These are phyloP conservation scores for Tarsius wallacei DNA, from an alignment of 2,797 vertebrate species.

Conservation along the genomic window DNA sequence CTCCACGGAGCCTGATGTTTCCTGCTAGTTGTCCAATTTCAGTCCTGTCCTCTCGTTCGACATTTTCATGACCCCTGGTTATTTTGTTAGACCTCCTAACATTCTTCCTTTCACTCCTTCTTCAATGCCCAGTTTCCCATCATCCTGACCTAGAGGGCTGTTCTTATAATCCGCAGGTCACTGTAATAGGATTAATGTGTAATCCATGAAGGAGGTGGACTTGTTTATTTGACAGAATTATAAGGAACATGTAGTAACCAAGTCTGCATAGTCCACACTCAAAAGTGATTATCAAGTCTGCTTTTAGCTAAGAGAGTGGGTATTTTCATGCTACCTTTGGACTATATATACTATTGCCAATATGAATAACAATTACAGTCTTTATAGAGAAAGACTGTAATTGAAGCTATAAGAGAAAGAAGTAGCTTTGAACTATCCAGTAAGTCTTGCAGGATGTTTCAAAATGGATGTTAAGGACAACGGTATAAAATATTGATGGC, in stretches of 20 bases:
- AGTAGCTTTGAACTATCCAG: not conserved
- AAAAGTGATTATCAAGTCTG: not conserved
- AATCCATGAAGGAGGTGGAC: not conserved
- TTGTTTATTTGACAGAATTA: not conserved
- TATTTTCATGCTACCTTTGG: not conserved
- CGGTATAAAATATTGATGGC: not conserved
- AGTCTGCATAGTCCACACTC: not conserved
- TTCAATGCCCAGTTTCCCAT: not conserved
- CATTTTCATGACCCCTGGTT: not conserved
- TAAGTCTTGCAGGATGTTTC: not conserved
- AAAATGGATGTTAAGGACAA: not conserved
- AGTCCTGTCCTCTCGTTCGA: not conserved
- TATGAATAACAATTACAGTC: not conserved
- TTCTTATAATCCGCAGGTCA: not conserved
- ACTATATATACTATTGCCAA: not conserved
- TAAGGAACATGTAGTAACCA: not conserved
- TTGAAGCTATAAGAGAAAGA: not conserved
- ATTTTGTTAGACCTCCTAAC: not conserved
- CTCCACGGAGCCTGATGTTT: not conserved
- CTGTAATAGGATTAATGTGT: not conserved
- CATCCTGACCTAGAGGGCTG: not conserved
- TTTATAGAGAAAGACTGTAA: not conserved
- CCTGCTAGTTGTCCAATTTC: not conserved
- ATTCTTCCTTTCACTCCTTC: not conserved
- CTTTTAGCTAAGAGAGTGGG: not conserved